Evolutionary conservation across 2,888 invertebrate genomes (phyloP).

Genomic region (Cerastis rubricosa): DNA sequence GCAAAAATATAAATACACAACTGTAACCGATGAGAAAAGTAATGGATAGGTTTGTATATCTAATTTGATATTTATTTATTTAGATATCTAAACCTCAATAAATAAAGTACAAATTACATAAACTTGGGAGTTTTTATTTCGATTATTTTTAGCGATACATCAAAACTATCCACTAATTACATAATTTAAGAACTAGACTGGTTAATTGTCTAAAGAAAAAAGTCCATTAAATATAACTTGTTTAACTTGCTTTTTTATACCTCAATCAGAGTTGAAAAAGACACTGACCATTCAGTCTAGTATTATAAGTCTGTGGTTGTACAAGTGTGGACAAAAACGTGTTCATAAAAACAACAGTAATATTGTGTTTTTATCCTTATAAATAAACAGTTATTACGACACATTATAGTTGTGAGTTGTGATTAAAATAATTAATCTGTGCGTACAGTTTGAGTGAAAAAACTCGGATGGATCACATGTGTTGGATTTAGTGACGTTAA

Average conservation of each 20-base stretch:
- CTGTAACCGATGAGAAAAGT: too few relatives aligned
- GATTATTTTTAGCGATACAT: background rate
- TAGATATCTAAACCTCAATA: background rate
- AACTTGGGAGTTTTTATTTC: background rate
- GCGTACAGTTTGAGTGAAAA: too few relatives aligned
- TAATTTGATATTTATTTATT: background rate
- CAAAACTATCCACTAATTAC: background rate
- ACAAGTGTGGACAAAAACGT: constrained; percentile 41
- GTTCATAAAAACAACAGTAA: constrained; percentile 1
- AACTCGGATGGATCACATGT: background rate
- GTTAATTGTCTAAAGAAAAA: constrained; percentile 1
- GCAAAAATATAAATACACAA: background rate
- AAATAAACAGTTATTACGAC: constrained; percentile 5
- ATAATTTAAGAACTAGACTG: background rate
- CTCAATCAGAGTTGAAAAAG: constrained; percentile 18
- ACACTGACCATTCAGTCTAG: constrained; percentile 43
- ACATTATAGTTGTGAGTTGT: background rate
- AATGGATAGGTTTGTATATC: background rate
- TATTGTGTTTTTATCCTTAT: constrained; percentile 16
- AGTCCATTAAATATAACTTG: background rate
- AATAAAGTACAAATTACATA: background rate
- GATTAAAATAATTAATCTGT: background rate
- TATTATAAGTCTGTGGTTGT: constrained; percentile 36
- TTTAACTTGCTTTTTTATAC: constrained; percentile 7
- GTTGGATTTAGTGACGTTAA: constrained; percentile 7